Percentiles rank a stretch among this genome's conserved stretches.
These are phyloP conservation scores for Phyllostomus discolor DNA, from an alignment of 2,113 vertebrate species.

Conservation along the genomic window DNA sequence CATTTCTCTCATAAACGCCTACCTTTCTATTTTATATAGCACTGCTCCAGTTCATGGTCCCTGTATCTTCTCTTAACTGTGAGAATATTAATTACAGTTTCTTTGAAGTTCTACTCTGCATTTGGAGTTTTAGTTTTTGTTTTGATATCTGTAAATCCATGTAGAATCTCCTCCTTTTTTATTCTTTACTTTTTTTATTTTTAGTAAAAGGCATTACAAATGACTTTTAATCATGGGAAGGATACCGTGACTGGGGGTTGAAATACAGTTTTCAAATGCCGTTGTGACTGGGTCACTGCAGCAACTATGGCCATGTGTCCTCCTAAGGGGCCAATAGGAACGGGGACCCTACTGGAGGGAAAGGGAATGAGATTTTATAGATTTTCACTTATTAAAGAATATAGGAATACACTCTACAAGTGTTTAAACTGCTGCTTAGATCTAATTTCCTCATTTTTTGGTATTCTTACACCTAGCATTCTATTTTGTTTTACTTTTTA, in stretches of 20 bases:
- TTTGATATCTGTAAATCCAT: not conserved
- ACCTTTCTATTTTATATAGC: not conserved
- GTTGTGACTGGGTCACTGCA: not conserved
- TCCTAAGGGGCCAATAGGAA: not conserved
- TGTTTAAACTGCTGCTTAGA: not conserved
- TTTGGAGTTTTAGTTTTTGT: not conserved
- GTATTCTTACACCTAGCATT: not conserved
- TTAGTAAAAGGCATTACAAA: not conserved
- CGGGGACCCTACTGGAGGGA: not conserved
- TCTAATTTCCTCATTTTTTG: not conserved
- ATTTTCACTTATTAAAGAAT: not conserved
- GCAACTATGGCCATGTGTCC: fast-evolving
- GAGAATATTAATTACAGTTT: not conserved
- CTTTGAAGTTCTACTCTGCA: not conserved
- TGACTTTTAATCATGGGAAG: not conserved
- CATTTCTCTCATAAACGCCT: not conserved
- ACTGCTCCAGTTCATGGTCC: not conserved
- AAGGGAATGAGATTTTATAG: not conserved
- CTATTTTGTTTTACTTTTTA: not conserved
- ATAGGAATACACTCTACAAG: not conserved
- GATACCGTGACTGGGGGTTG: not conserved
- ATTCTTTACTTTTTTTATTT: not conserved
- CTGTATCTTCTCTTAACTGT: not conserved
- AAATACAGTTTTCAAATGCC: not conserved
- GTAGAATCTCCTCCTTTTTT: not conserved